Evolutionary conservation across 2,797 vertebrate species (phyloP), one percentile per base, ranked within the genome.

Genomic region (Lycodopsis pacificus): DNA sequence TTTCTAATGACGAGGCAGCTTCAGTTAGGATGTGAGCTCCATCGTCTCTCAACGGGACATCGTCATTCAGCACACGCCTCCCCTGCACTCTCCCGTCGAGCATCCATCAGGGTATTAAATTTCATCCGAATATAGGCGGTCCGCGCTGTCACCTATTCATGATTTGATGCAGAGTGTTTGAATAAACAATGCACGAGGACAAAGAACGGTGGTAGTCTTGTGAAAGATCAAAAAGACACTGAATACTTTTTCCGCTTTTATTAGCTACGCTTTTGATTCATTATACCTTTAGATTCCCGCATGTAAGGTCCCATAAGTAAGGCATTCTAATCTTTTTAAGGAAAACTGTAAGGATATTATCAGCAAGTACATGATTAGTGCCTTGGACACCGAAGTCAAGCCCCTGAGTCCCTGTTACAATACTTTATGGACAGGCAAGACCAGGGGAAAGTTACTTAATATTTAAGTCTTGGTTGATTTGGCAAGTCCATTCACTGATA

Each of bases 61-160:
- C 88, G 79, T 81, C 70, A 93, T 91, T 92, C 92, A 70, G 62
- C 77, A 9, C 91, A 92, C 82, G 81, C 34, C 59, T 78, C 57
- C 65, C 58, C 64, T 69, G 42, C 69, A 5, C 77, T 81, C 74
- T 77, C 54, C 73, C 13, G 71, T 32, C 25, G 65, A 65, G 71
- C 77, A 74, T 86, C 86, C 81, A 85, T 93, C 89, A 83, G 53
- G 78, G 81, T 76, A 82, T 90, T 88, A 84, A 80, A 86, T 88
- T 80, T 83, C 74, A 77, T 88, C 76, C 85, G 40, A 80, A 70
- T 81, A 79, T 87, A 88, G 88, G 83, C 76, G 73, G 65, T 53
- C 65, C 42, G 65, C n/a, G 11, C 71, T 17, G 48, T 83, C 84
- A 79, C 86, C 68, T 81, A 73, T 73, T 84, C 59, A 25, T 77